Percentiles rank a stretch among this genome's conserved stretches.
These are phyloP conservation scores for Falco punctatus DNA, from an alignment of 2,113 vertebrate species.

Conservation along the genomic window DNA sequence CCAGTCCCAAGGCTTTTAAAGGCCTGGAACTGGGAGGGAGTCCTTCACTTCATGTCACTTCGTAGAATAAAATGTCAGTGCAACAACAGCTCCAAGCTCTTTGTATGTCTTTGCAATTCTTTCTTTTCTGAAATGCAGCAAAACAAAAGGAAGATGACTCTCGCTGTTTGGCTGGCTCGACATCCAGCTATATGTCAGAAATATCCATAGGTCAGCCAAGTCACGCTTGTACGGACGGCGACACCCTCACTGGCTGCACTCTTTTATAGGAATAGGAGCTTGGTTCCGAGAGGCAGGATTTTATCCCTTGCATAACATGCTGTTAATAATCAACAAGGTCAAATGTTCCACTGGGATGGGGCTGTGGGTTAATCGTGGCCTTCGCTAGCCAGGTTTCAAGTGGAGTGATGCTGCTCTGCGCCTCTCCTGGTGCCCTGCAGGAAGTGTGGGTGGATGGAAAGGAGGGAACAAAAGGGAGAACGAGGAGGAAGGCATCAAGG, in stretches of 20 bases:
- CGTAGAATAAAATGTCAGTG: neutral
- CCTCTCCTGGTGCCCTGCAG: neutral
- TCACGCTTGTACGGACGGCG: fast-evolving
- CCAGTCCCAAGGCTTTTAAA: neutral
- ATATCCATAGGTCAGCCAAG: neutral
- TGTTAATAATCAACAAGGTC: neutral
- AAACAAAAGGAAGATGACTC: neutral
- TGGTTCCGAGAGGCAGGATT: neutral
- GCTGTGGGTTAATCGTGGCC: neutral
- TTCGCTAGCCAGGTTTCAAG: neutral
- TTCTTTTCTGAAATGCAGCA: neutral
- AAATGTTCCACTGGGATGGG: neutral
- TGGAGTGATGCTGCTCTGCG: neutral
- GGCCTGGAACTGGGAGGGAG: neutral
- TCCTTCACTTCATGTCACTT: neutral
- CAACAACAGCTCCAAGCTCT: neutral
- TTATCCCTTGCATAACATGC: neutral
- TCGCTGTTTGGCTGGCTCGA: fast-evolving
- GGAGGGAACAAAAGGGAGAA: neutral
- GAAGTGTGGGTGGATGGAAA: neutral
- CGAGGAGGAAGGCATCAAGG: neutral
- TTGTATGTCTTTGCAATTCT: neutral
- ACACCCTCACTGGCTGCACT: fast-evolving
- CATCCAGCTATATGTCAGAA: neutral
- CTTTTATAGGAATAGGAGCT: neutral